Base-by-base conservation (phyloP, 2,113 vertebrate genomes). In the Pitta sordida region DNA sequence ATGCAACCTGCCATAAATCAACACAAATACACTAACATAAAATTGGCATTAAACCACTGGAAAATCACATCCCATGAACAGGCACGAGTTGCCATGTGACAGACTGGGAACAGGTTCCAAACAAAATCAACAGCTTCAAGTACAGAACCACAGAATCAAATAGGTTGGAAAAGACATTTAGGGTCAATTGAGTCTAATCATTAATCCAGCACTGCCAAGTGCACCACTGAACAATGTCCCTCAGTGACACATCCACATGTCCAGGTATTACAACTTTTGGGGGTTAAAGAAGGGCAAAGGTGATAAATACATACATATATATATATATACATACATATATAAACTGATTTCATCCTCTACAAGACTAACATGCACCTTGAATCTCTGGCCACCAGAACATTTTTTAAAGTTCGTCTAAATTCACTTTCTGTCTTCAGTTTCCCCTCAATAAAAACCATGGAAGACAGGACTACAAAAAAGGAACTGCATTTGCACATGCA, bases 41-140 rank as follows among this genome's bases (percentile, higher is more conserved):
- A 75, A 93, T 53, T 93, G 62, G 70, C 74, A 79, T n/a, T 36
- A 69, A 37, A 62, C 12, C 26, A 51, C 19, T 59, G 41, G 34
- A 52, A 86, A 93, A 90, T 86, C 48, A 90, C 86, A 86, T 60
- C 14, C 10, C n/a, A 60, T 48, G 13, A 90, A 68, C 20, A 64
- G 12, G 67, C 59, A 74, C 12, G 46, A 88, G 12, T 36, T 93
- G 37, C 34, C 29, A n/a, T 30, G 44, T 1, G 10, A 90, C 14
- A 83, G 32, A 64, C 9, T 24, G 53, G 65, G 76, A 96, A 65
- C 6, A 49, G 2, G 4, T 76, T 93, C n/a, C 62, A 87, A 87
- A 69, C 29, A 41, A 12, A 19, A 49, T 65, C 70, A 95, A 73
- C 30, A 89, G 10, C 26, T 85, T 82, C 53, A 62, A 5, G 27